Percentiles rank a stretch among this genome's conserved stretches.
These are phyloP conservation scores for Stramonita haemastoma DNA, from an alignment of 2,888 invertebrate species.

Conservation along the genomic window DNA sequence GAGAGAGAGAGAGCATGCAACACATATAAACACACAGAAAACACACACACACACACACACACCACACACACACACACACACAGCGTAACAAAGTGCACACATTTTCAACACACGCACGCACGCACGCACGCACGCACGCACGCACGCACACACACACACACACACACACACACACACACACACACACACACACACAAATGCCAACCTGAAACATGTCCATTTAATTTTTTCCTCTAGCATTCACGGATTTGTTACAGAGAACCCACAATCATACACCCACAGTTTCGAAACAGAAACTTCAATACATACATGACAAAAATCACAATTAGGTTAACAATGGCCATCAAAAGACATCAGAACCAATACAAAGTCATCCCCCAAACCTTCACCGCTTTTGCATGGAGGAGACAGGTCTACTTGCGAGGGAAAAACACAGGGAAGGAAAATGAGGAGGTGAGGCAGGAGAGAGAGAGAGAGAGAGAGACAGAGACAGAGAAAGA, in stretches of 20 bases:
- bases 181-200: neutral
- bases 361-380: neutral
- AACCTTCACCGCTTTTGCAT: neutral
- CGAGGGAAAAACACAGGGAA: neutral
- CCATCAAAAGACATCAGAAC: neutral
- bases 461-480: conserved; percentile 8
- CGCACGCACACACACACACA: neutral
- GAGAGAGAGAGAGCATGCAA: too few species aligned
- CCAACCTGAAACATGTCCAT: neutral
- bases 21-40: neutral
- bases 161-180: conserved; percentile 28
- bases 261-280: conserved; percentile 17
- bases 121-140: conserved; percentile 31
- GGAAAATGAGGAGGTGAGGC: neutral
- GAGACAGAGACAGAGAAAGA: conserved; percentile 20
- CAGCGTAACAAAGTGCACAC: neutral
- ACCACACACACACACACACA: conserved; percentile 12
- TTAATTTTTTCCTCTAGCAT: neutral
- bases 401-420: neutral
- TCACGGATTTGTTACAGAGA: neutral
- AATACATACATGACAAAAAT: neutral
- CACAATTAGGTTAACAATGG: neutral
- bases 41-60: neutral
- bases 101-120: neutral
- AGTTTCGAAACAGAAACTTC: neutral